Base-by-base conservation (phyloP, 2,113 vertebrate species). In the Stigmatopora nigra region DNA sequence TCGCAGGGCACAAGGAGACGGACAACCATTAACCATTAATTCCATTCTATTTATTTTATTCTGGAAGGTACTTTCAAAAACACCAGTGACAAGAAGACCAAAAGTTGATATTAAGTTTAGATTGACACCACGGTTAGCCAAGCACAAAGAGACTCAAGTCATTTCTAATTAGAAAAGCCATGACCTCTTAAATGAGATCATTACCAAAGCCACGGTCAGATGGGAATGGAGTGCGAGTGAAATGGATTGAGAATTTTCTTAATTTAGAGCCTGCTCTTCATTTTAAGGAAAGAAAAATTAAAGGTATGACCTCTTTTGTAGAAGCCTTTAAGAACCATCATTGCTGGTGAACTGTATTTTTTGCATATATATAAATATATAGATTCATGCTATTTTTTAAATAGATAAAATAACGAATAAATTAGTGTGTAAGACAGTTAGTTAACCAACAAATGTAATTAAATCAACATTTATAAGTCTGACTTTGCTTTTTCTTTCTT, bases 161-260 rank as follows among this genome's bases (percentile, higher is more conserved):
- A 38, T 67, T 74, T 84, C 75, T 78, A 88, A 86, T 88, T 87
- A 88, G 73, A 78, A 72, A 78, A 78, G 67, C 52, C 25, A 11
- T 12, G 78, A 85, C 84, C 87, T 85, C 78, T 76, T 83, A 85
- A 88, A 86, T 87, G 75, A 86, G 83, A 83, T 82, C 82, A 84
- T 86, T 89, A 89, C 78, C 31, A 67, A 83, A 81, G 36, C 45
- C 14, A 0, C 10, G 63, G 80, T 84, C 86, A 81, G 77, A 8
- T 76, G 86, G 86, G 84, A 61, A 89, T 61, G 15, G 38, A 76
- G 60, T 61, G 72, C 6, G 19, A 77, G 69, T 53, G 57, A 63
- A 82, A 66, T 51, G 80, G 75, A 79, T 68, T 63, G 60, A 78
- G 70, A 82, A 66, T 55, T 76, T 76, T 80, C 73, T 71, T 77